A percentile compares a stretch with the other conserved stretches of the same genome.
Evolutionary conservation across 2,888 invertebrate species (phyloP).

Genomic region (Agrilus biguttatus): DNA sequence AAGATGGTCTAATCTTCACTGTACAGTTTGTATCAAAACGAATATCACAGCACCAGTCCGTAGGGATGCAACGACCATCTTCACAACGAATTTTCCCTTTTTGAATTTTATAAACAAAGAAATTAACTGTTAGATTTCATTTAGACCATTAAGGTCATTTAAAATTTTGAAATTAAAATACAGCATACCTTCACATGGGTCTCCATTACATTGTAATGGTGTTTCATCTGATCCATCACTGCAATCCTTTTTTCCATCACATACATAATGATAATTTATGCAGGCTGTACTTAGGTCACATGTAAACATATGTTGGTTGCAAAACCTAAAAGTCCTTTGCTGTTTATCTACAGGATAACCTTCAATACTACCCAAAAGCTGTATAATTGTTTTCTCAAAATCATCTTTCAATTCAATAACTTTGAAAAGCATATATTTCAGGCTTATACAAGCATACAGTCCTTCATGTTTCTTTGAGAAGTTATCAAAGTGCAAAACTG

Average conservation of each 20-base stretch:
- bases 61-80: constrained; percentile 37
- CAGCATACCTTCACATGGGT: constrained; percentile 32
- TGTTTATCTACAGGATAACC: not conserved
- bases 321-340: constrained; percentile 12
- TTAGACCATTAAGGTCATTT: not conserved
- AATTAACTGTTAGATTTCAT: not conserved
- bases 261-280: constrained; percentile 34
- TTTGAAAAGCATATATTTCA: constrained; percentile 22
- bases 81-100: constrained; percentile 32
- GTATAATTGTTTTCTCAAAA: constrained; percentile 6
- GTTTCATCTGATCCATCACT: constrained; percentile 37
- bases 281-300: constrained; percentile 27
- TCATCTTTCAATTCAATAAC: constrained; percentile 18
- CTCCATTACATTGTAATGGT: constrained; percentile 24
- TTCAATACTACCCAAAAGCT: constrained; percentile 10
- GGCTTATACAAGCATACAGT: constrained; percentile 24
- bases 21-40: constrained; percentile 32
- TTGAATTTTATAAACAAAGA: constrained; percentile 5
- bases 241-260: constrained; percentile 38
- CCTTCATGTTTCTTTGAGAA: constrained; percentile 22
- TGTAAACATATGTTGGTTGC: constrained; percentile 25
- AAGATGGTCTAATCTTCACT: constrained; percentile 28
- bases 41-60: constrained; percentile 37
- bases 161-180: not conserved
- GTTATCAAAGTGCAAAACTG: constrained; percentile 21